These are phyloP conservation scores for Collichthys lucidus DNA, from an alignment of 2,113 vertebrate species.

Conservation along the genomic window DNA sequence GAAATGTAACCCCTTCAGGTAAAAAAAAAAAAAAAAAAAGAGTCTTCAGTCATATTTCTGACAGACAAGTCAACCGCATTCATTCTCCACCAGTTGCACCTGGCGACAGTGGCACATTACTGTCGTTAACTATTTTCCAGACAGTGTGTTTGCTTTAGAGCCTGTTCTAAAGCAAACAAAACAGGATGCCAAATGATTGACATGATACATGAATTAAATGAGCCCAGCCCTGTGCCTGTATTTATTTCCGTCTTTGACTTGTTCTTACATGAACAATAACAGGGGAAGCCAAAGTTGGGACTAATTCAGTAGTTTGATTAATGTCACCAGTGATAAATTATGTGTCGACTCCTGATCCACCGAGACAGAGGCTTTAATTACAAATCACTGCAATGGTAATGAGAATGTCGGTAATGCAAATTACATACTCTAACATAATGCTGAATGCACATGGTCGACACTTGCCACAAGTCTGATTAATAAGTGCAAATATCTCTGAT, in stretches of 20 bases:
- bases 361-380: conserved; percentile 7
- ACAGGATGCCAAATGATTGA: neutral
- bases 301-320: conserved; percentile 46
- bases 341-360: conserved; percentile 3
- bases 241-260: neutral
- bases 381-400: conserved; percentile 10
- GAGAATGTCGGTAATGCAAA: conserved; percentile 21
- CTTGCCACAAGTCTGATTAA: conserved; percentile 33
- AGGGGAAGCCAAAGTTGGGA: neutral
- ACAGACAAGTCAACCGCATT: neutral
- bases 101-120: neutral
- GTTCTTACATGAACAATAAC: neutral
- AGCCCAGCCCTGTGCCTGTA: neutral
- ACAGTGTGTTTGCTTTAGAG: neutral
- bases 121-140: neutral
- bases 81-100: neutral
- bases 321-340: conserved; percentile 26
- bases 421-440: conserved; percentile 31
- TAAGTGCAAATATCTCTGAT: conserved; percentile 60
- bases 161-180: neutral
- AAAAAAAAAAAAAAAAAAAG: no score
- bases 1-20: neutral
- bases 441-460: conserved; percentile 45
- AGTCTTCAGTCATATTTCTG: neutral
- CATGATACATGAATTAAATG: neutral